These are phyloP conservation scores for Dorcus parallelipipedus DNA, from an alignment of 2,888 invertebrate genomes.

Conservation along the genomic window DNA sequence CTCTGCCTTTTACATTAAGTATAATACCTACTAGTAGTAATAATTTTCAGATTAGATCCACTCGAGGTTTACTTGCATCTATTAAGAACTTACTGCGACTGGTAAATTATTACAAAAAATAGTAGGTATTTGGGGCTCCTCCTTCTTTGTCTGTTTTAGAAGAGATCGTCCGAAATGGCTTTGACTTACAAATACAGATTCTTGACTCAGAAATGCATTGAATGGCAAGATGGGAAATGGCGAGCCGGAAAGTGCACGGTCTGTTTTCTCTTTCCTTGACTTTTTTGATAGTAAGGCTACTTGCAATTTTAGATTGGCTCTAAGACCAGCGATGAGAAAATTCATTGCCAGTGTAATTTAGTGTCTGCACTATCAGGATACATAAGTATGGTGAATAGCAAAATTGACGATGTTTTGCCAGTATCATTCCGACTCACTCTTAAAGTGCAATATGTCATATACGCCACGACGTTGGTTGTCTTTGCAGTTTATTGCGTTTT, in stretches of 20 bases:
- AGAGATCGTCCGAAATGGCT: not conserved
- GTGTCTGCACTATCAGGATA: not conserved
- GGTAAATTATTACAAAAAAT: not conserved
- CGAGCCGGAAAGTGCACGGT: constrained; percentile 4
- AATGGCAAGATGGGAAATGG: constrained; percentile 5
- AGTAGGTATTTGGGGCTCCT: not conserved
- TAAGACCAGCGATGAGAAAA: not conserved
- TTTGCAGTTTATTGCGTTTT: not conserved
- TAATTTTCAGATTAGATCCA: not conserved
- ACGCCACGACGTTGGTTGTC: not conserved
- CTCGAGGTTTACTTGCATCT: not conserved
- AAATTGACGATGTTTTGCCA: not conserved
- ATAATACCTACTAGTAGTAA: too few species aligned
- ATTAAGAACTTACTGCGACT: not conserved
- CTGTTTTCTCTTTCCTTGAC: not conserved
- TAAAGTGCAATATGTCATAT: not conserved
- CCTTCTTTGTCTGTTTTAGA: not conserved
- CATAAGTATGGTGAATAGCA: not conserved
- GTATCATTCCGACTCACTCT: not conserved
- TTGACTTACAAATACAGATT: constrained; percentile 7
- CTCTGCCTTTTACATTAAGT: too few species aligned
- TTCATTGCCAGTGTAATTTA: constrained; percentile 4
- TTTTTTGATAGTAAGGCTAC: not conserved
- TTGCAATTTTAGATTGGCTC: constrained; percentile 3
- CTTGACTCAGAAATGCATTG: constrained; percentile 5